These are phyloP conservation scores for Procavia capensis DNA, from an alignment of 2,113 vertebrate genomes.

Conservation along the genomic window DNA sequence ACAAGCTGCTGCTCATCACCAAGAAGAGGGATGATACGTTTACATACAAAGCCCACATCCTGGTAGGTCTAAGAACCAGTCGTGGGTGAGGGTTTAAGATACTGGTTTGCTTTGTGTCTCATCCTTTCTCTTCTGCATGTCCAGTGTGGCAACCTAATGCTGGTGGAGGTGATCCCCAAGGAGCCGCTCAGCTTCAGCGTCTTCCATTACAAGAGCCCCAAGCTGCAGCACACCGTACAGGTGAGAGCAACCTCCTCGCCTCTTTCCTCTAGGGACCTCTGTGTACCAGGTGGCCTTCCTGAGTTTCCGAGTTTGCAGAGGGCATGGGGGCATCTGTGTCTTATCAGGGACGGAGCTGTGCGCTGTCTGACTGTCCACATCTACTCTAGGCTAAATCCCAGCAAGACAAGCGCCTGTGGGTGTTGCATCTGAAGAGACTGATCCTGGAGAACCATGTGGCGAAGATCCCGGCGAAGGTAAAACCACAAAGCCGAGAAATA, in stretches of 20 bases:
- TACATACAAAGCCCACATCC: constrained; percentile 97
- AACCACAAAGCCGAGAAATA: background rate
- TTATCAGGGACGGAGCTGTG: accelerated
- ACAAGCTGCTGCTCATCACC: constrained; percentile 97
- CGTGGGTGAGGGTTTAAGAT: background rate
- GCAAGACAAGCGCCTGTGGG: constrained; percentile 98
- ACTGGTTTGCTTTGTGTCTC: background rate
- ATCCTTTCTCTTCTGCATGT: constrained; percentile 25
- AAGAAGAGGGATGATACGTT: constrained; percentile 97
- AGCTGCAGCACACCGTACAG: constrained; percentile 99
- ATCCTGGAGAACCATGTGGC: constrained; percentile 99
- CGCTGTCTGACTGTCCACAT: background rate
- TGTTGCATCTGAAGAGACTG: constrained; percentile 97
- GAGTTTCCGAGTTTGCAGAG: background rate
- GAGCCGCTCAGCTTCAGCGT: constrained; percentile 98
- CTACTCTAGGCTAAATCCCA: constrained; percentile 94
- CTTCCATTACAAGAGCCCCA: constrained; percentile 99
- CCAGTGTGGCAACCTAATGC: constrained; percentile 99
- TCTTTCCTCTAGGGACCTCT: background rate
- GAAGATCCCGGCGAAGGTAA: constrained; percentile 99
- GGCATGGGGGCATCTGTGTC: accelerated
- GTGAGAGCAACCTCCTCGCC: constrained; percentile 78
- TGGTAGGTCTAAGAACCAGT: constrained; percentile 87
- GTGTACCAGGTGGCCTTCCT: background rate
- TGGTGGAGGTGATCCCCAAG: constrained; percentile 98